phyloP scores from a whole-genome alignment of 1,140 invertebrate species.

The Zaprionus ghesquierei region DNA sequence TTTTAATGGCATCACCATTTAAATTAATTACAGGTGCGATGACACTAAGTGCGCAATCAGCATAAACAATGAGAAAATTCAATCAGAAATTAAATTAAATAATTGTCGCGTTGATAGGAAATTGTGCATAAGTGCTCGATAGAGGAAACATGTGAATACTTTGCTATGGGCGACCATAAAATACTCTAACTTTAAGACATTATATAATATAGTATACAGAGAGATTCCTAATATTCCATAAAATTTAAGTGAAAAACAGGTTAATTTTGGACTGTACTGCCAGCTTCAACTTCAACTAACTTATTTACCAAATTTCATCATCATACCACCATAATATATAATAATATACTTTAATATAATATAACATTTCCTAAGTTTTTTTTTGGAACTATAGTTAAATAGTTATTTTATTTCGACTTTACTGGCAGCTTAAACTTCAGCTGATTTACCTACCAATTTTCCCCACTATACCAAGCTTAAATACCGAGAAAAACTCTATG shows the following conservation, averaged over 20 bases:
- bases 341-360: too few species aligned
- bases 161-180: not conserved
- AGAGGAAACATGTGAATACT: not conserved
- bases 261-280: too few species aligned
- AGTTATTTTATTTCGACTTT: not conserved
- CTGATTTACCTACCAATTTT: not conserved
- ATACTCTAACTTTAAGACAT: not conserved
- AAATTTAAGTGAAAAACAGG: too few species aligned
- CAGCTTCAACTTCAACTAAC: too few species aligned
- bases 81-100: slow-evolving; percentile 51
- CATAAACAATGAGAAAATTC: slow-evolving; percentile 48
- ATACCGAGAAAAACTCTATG: not conserved
- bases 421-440: not conserved
- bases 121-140: not conserved
- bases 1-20: slow-evolving; percentile 64
- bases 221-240: too few species aligned
- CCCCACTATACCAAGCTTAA: not conserved
- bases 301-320: too few species aligned
- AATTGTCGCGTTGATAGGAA: slow-evolving; percentile 11
- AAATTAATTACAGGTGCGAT: slow-evolving; percentile 57
- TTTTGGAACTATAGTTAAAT: not conserved
- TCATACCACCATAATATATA: too few species aligned
- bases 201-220: too few species aligned
- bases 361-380: too few species aligned
- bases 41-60: slow-evolving; percentile 57